phyloP scores from a whole-genome alignment of 2,113 vertebrate species.

The Sapayoa aenigma region DNA sequence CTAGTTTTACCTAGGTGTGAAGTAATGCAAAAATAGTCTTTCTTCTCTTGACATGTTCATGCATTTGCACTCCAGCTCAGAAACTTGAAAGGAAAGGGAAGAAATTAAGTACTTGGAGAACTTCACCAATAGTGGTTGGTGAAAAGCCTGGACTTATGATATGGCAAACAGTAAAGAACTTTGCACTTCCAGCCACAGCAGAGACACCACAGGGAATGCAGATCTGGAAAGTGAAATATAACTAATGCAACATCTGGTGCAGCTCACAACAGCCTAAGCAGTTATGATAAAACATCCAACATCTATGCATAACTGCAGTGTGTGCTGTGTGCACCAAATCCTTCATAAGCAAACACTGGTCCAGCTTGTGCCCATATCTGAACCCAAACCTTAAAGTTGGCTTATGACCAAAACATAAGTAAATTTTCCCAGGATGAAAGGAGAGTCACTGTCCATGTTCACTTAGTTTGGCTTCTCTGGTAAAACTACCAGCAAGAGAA shows the following conservation, averaged over 20 bases:
- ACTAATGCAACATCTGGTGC: background rate
- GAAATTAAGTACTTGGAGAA: slow-evolving; percentile 7
- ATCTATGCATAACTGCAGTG: background rate
- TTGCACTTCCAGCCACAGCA: background rate
- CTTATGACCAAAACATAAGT: background rate
- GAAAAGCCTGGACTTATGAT: background rate
- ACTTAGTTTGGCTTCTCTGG: background rate
- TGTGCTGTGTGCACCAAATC: background rate
- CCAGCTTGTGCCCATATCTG: background rate
- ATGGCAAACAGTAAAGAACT: background rate
- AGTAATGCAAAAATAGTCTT: background rate
- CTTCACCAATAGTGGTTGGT: background rate
- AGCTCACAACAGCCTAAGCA: background rate
- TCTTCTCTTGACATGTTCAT: background rate
- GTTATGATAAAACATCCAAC: background rate
- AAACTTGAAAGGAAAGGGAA: background rate
- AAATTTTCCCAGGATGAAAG: background rate
- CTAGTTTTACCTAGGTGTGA: slow-evolving; percentile 38
- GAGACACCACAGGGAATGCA: background rate
- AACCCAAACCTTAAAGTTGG: background rate
- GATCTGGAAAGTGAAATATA: background rate
- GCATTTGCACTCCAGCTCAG: background rate
- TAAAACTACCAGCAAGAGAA: background rate
- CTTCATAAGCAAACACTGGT: background rate
- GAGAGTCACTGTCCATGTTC: background rate